Base-by-base conservation (phyloP, 2,888 invertebrate species). In the Aphrophora alni region DNA sequence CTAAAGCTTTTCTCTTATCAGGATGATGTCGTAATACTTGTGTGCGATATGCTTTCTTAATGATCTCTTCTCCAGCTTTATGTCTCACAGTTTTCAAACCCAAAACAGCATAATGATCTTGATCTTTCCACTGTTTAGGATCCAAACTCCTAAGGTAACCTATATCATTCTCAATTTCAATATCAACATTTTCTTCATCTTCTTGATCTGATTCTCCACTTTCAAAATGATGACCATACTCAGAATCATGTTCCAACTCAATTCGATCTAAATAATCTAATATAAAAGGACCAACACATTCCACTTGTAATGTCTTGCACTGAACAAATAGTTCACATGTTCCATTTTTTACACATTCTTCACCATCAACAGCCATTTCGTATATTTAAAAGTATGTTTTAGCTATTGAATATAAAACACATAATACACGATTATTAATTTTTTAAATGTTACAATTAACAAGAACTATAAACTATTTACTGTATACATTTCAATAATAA, bases 11-110 rank as follows among this genome's bases (percentile, higher is more conserved):
- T 85, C 99, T 93, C 89, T 99, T 99, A 88, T 99, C 99, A 0
- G 99, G 99, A 90, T 99, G 99, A 88, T 99, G 99, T 86, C 94
- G 94, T 77, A 99, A 90, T 74, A 98, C 97, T 89, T 95, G 95
- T 87, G 93, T 94, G 83, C 93, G 91, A 86, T 93, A 93, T 92
- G 86, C 77, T 80, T 84, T 93, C 88, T 97, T 97, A 83, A 99
- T 97, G 86, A 98, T 95, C 82, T 97, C 97, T 85, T 97, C 96
- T 0, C 95, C 94, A 0, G 99, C 98, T 88, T 93, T 93, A 88
- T 93, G 93, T 81, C 99, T 92, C 76, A 95, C 89, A 83, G 93
- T 93, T 85, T 93, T 93, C 86, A 99, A 91, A 76, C 99, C 99
- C 82, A 99, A 90, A 21, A 99, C 98, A 51, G 83, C 83, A 77